A percentile compares a stretch with the other conserved stretches of the same genome.
Conservation (phyloP, 2,797 vertebrate genomes). For the Phalanger gymnotis region DNA sequence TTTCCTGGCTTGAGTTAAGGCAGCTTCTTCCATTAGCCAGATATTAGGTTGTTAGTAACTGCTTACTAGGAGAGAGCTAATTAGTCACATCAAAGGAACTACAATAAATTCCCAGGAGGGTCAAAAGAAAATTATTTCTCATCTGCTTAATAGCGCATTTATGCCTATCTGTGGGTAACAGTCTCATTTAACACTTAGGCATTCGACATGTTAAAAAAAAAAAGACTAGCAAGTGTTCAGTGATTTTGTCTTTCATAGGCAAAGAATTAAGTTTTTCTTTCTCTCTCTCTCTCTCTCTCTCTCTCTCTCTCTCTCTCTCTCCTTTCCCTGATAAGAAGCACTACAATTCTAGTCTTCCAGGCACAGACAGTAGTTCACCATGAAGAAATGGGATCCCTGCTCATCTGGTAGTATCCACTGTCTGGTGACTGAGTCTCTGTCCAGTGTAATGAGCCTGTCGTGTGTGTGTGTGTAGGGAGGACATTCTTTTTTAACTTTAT, state of each 20-base stretch:
- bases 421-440: too few relatives aligned
- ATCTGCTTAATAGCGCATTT: conserved; percentile 91
- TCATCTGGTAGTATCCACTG: background rate
- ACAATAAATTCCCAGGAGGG: conserved; percentile 89
- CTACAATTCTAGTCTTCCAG: conserved; percentile 53
- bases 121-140: conserved; percentile 80
- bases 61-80: conserved; percentile 90
- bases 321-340: conserved; percentile 30
- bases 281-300: too few relatives aligned
- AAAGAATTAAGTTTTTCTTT: background rate
- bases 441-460: background rate
- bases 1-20: conserved; percentile 60
- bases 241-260: conserved; percentile 4
- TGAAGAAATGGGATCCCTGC: conserved; percentile 68
- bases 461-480: background rate
- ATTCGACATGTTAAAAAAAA: conserved; percentile 73
- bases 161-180: conserved; percentile 91
- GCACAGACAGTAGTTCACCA: conserved; percentile 87
- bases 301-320: background rate
- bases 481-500: background rate
- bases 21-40: conserved; percentile 80
- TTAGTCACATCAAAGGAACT: conserved; percentile 96
- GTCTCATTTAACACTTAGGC: conserved; percentile 90
- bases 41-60: conserved; percentile 89
- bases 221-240: background rate